Conservation (phyloP, 2,113 vertebrate species). For the Coreoperca whiteheadi region DNA sequence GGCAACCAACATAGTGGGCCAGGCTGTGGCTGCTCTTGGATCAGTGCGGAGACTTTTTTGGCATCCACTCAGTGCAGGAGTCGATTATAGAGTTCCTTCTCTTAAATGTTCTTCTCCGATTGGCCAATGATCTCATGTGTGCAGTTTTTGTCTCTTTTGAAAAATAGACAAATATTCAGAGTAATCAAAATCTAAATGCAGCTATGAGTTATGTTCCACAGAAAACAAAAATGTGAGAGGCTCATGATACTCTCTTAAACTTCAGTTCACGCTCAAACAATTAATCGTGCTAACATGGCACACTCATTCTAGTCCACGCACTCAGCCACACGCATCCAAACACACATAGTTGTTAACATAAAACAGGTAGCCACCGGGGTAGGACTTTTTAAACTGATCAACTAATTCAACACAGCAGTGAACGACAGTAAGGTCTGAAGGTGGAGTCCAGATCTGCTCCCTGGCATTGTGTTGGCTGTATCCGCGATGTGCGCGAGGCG, state of each 20-base stretch:
- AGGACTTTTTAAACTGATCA: constrained; percentile 67
- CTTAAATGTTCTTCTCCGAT: constrained; percentile 67
- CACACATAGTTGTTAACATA: constrained; percentile 50
- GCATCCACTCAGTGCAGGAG: constrained; percentile 64
- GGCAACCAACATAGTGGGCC: constrained; percentile 76
- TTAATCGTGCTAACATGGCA: constrained; percentile 46
- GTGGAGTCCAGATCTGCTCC: constrained; percentile 77
- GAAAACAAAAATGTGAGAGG: constrained; percentile 51
- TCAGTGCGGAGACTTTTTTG: constrained; percentile 74
- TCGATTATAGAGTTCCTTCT: constrained; percentile 70
- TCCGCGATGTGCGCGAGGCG: constrained; percentile 35
- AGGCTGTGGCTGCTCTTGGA: constrained; percentile 76
- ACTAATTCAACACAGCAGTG: constrained; percentile 76
- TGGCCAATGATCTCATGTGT: constrained; percentile 54
- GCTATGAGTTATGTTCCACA: constrained; percentile 63
- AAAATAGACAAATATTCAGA: constrained; percentile 73
- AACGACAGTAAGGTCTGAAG: constrained; percentile 73
- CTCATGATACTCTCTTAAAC: constrained; percentile 41
- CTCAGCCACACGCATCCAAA: constrained; percentile 21
- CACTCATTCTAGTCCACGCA: constrained; percentile 35
- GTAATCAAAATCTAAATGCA: constrained; percentile 61
- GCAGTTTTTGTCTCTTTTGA: constrained; percentile 46
- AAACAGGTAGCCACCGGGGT: constrained; percentile 72
- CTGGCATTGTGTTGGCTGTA: constrained; percentile 69
- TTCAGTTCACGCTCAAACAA: constrained; percentile 38